Percentiles rank a stretch among this genome's conserved stretches.
Evolutionary conservation across 1,140 invertebrate species (phyloP).

Genomic region (Eurosta solidaginis): DNA sequence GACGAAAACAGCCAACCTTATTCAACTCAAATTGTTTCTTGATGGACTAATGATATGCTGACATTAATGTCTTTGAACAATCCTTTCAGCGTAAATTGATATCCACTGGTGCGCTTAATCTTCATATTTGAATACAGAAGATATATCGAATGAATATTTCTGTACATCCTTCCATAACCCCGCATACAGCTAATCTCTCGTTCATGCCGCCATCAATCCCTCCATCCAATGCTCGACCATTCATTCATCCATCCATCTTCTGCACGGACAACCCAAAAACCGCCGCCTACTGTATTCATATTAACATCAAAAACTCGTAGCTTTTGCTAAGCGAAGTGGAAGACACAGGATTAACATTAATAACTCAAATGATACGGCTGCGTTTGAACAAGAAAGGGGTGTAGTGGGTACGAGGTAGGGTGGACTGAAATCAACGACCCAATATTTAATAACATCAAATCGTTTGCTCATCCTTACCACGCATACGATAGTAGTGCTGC

Average conservation of each 20-base stretch:
- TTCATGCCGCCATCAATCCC: no score
- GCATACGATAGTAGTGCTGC: no score
- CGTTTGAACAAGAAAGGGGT: background rate
- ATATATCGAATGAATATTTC: no score
- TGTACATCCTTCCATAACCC: no score
- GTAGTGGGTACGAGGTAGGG: no score
- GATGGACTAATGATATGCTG: no score
- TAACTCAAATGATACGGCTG: slow-evolving; percentile 1
- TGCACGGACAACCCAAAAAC: background rate
- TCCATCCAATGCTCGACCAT: background rate
- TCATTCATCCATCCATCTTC: background rate
- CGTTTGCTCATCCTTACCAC: background rate
- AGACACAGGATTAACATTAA: slow-evolving; percentile 21
- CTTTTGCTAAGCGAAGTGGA: slow-evolving; percentile 11
- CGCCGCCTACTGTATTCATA: background rate
- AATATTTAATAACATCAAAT: background rate
- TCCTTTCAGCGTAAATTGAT: background rate
- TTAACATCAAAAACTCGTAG: slow-evolving; percentile 16
- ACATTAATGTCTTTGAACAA: no score
- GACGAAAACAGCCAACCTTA: no score
- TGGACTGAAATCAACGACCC: no score
- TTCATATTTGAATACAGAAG: background rate
- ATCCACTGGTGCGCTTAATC: background rate
- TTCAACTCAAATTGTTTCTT: no score
- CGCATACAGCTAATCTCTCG: no score